Conservation (phyloP, 1,140 invertebrate genomes). For the Gryllus bimaculatus region DNA sequence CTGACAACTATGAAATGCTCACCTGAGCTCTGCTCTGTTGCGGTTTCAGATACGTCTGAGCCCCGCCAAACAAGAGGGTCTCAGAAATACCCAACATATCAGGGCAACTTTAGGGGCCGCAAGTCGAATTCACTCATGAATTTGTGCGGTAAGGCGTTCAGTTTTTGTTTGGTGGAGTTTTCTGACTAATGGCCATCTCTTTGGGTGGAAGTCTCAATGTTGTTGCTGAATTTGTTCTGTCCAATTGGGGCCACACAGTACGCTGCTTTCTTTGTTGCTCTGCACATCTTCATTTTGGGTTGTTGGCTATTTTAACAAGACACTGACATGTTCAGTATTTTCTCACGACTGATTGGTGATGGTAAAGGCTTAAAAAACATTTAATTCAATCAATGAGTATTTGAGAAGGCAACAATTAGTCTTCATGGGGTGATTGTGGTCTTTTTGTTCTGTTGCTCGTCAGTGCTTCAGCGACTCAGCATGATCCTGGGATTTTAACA, state of each 20-base stretch:
- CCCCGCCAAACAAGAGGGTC: constrained; percentile 64
- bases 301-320: not conserved
- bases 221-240: not conserved
- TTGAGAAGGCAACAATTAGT: too few species aligned
- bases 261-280: not conserved
- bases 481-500: too few species aligned
- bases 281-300: not conserved
- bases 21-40: not conserved
- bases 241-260: not conserved
- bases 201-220: not conserved
- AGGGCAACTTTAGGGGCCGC: constrained; percentile 57
- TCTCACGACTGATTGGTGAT: too few species aligned
- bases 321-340: too few species aligned
- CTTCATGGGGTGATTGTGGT: too few species aligned
- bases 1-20: too few species aligned
- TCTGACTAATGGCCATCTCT: not conserved
- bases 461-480: too few species aligned
- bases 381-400: too few species aligned
- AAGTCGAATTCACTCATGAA: constrained; percentile 90
- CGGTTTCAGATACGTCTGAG: constrained; percentile 38
- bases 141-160: constrained; percentile 72
- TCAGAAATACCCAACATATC: constrained; percentile 72
- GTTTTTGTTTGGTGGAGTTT: not conserved
- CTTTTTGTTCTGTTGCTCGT: too few species aligned
- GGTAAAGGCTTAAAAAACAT: too few species aligned